phyloP scores from a whole-genome alignment of 2,797 vertebrate genomes.

The Urocyon cinereoargenteus region DNA sequence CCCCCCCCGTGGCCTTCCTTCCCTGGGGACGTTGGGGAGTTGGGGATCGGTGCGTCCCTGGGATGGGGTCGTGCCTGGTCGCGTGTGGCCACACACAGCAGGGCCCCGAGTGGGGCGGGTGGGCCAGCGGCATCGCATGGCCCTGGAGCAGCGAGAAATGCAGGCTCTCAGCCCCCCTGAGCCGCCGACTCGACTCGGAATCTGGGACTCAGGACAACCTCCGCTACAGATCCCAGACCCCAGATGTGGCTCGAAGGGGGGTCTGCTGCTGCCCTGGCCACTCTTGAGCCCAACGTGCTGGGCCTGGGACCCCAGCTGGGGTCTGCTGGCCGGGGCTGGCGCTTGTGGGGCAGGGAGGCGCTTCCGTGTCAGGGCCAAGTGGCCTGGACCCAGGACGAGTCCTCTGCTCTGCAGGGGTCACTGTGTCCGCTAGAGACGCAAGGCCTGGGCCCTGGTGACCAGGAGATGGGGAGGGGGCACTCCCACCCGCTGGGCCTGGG shows the following conservation, averaged over 20 bases:
- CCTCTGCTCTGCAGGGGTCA: neutral
- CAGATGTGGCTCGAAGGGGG: fast-evolving
- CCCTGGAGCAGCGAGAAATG: neutral
- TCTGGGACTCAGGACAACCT: fast-evolving
- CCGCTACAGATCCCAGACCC: neutral
- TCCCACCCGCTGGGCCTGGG: neutral
- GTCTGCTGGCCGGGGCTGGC: fast-evolving
- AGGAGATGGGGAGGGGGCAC: neutral
- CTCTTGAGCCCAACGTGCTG: neutral
- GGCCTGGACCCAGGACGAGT: no score
- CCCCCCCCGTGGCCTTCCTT: neutral
- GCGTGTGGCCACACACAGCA: fast-evolving
- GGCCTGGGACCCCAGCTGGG: neutral
- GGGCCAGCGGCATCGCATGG: fast-evolving
- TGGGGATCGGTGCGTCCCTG: neutral
- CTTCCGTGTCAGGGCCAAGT: fast-evolving
- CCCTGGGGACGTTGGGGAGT: neutral
- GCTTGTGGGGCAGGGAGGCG: neutral
- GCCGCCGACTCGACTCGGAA: neutral
- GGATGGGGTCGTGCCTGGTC: neutral
- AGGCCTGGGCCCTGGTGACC: neutral
- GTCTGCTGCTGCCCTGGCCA: fast-evolving
- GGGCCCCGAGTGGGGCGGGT: neutral
- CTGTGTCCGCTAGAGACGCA: neutral
- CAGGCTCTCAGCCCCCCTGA: neutral